A percentile compares a stretch with the other conserved stretches of the same genome.
Evolutionary conservation across 1,140 invertebrate genomes (phyloP).

Genomic region (Nomia melanderi): DNA sequence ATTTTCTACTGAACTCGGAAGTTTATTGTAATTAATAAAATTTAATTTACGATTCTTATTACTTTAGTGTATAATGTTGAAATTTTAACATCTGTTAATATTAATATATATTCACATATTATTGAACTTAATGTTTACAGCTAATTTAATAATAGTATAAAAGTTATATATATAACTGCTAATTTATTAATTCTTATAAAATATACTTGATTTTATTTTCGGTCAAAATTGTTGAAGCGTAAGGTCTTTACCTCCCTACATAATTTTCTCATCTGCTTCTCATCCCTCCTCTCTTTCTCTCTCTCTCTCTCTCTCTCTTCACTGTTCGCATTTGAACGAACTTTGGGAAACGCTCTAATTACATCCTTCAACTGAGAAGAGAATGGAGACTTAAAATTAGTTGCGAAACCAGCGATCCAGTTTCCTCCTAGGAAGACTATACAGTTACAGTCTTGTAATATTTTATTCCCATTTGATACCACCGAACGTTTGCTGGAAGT

Average conservation of each 20-base stretch:
- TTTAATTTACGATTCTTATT: neutral
- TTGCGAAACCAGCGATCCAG: constrained; percentile 46
- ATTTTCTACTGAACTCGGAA: no score
- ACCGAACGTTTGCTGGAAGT: neutral
- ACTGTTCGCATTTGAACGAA: constrained; percentile 29
- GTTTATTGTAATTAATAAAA: neutral
- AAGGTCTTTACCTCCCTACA: constrained; percentile 33
- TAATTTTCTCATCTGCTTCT: constrained; percentile 36
- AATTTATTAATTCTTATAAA: neutral
- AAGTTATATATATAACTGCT: no score
- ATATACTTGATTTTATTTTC: neutral
- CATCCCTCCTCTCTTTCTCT: neutral
- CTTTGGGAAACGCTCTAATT: constrained; percentile 58
- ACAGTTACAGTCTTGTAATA: neutral
- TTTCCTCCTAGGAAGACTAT: constrained; percentile 20
- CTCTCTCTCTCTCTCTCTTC: constrained; percentile 11
- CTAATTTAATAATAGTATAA: no score
- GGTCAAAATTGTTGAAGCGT: constrained; percentile 13
- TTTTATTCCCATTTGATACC: constrained; percentile 16
- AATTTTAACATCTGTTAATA: no score
- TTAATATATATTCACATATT: no score
- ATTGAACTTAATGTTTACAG: no score
- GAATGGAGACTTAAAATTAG: constrained; percentile 59
- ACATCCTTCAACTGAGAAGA: constrained; percentile 46
- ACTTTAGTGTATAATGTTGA: no score